Conservation (phyloP, 2,797 vertebrate species). For the Pangasius djambal region DNA sequence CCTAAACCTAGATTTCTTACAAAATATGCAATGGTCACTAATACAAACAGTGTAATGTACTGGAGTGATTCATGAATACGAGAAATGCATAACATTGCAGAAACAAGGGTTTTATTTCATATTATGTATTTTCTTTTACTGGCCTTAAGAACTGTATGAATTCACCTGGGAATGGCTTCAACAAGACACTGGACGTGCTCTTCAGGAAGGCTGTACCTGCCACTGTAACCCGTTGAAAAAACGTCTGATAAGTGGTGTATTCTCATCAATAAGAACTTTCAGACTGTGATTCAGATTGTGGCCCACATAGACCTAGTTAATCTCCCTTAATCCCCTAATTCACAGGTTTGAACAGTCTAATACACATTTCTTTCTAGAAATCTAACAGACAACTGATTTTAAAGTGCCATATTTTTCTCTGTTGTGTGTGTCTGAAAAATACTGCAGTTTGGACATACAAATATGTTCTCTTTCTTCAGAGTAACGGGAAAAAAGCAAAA, state of each 20-base stretch:
- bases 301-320: background rate
- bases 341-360: background rate
- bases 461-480: background rate
- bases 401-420: background rate
- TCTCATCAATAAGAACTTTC: background rate
- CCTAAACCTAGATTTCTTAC: slow-evolving; percentile 26
- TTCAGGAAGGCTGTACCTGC: background rate
- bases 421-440: background rate
- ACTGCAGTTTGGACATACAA: background rate
- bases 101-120: background rate
- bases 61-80: background rate
- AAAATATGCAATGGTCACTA: background rate
- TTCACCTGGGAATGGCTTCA: no score
- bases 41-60: background rate
- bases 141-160: background rate
- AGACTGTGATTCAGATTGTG: background rate
- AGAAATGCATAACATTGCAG: background rate
- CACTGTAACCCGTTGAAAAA: background rate
- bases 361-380: background rate
- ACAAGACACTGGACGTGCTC: background rate
- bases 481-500: background rate
- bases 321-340: background rate
- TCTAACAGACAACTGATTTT: background rate
- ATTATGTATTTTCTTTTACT: background rate
- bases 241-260: background rate